A percentile compares a stretch with the other conserved stretches of the same genome.
phyloP scores from a whole-genome alignment of 1,140 invertebrate genomes.

The Drosophila pectinifera region DNA sequence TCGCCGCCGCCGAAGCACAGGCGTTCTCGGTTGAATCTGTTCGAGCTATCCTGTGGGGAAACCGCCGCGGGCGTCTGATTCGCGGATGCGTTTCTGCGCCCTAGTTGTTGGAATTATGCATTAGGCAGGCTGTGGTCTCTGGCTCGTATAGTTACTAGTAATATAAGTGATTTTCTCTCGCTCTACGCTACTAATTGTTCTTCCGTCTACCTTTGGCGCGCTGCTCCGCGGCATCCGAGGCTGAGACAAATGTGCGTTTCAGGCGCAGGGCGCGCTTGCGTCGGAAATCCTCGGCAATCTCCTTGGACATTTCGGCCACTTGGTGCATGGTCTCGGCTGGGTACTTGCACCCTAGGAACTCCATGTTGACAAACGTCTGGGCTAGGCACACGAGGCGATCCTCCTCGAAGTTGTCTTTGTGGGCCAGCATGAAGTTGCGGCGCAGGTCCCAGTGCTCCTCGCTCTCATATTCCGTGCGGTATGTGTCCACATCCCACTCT shows the following conservation, averaged over 20 bases:
- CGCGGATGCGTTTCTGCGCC: constrained; percentile 34
- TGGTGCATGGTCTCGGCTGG: constrained; percentile 91
- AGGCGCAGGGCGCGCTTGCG: constrained; percentile 89
- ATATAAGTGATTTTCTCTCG: constrained; percentile 49
- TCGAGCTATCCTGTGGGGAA: constrained; percentile 2
- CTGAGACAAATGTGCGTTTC: constrained; percentile 91
- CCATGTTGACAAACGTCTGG: constrained; percentile 93
- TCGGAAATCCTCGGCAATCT: constrained; percentile 89
- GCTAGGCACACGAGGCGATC: constrained; percentile 92
- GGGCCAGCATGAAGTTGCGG: constrained; percentile 89
- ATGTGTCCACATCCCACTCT: constrained; percentile 88
- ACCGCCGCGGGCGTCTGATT: background rate
- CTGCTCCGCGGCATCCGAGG: constrained; percentile 91
- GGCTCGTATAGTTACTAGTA: constrained; percentile 61
- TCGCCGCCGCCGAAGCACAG: constrained; percentile 61
- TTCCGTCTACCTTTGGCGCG: constrained; percentile 88
- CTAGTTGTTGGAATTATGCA: constrained; percentile 70
- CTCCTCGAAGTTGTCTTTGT: constrained; percentile 90
- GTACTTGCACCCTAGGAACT: constrained; percentile 94
- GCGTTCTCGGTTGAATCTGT: constrained; percentile 33
- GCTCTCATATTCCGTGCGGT: constrained; percentile 90
- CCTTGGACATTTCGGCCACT: constrained; percentile 90
- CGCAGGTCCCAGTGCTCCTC: constrained; percentile 93
- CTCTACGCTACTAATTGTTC: constrained; percentile 48
- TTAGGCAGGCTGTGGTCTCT: constrained; percentile 53